Evolutionary conservation across 2,113 vertebrate genomes (phyloP).

Genomic region (Heterotilapia buettikoferi): DNA sequence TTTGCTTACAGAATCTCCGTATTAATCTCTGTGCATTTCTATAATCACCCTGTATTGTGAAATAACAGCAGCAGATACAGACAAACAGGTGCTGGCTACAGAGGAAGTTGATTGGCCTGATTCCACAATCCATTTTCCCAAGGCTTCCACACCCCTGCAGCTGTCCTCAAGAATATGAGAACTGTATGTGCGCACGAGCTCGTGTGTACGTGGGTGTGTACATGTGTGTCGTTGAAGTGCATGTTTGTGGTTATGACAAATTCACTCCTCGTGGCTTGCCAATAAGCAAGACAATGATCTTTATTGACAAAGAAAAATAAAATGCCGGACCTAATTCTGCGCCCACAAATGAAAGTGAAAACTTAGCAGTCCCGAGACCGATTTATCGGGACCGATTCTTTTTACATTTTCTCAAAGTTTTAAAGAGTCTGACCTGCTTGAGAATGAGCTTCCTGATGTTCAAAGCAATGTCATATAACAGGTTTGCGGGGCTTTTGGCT

Average conservation of each 20-base stretch:
- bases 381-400: not conserved
- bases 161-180: conserved; percentile 68
- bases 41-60: conserved; percentile 36
- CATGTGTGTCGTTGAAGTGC: conserved; percentile 11
- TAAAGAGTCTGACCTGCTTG: conserved; percentile 27
- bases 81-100: conserved; percentile 57
- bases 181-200: conserved; percentile 16
- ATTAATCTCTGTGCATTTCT: conserved; percentile 18
- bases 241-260: conserved; percentile 58
- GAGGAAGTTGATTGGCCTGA: conserved; percentile 67
- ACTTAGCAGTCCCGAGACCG: not conserved
- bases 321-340: not conserved
- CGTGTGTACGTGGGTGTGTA: not conserved
- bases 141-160: conserved; percentile 66
- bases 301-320: conserved; percentile 14
- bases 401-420: conserved; percentile 13
- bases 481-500: conserved; percentile 51
- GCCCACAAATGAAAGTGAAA: not conserved
- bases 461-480: conserved; percentile 56
- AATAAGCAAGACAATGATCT: conserved; percentile 35
- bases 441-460: conserved; percentile 46
- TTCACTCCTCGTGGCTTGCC: conserved; percentile 35
- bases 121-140: conserved; percentile 69
- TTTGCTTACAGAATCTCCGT: not conserved
- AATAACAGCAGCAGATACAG: conserved; percentile 41